Conservation (phyloP, 2,797 vertebrate species). For the Cichlasoma orientale region DNA sequence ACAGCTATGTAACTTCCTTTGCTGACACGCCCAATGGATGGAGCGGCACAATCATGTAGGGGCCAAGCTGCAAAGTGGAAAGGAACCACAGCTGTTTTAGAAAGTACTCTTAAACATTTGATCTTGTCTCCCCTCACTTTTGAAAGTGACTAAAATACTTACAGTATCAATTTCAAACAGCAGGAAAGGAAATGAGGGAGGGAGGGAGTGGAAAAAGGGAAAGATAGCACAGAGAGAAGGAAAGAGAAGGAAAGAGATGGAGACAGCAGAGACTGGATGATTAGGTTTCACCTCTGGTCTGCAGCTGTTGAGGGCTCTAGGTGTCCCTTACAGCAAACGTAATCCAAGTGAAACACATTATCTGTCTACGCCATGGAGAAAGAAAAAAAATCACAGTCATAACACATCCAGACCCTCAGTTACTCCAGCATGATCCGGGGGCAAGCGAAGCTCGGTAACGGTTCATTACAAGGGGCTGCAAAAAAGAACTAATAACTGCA, state of each 20-base stretch:
- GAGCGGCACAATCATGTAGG: slow-evolving; percentile 49
- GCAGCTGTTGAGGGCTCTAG: slow-evolving; percentile 71
- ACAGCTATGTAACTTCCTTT: slow-evolving; percentile 57
- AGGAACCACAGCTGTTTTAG: slow-evolving; percentile 67
- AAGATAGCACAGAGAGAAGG: slow-evolving; percentile 39
- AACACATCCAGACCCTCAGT: slow-evolving; percentile 62
- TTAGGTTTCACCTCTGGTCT: slow-evolving; percentile 65
- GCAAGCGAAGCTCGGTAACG: background rate
- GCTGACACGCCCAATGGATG: slow-evolving; percentile 41
- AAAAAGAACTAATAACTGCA: background rate
- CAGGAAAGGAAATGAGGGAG: slow-evolving; percentile 69
- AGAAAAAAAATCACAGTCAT: slow-evolving; percentile 63
- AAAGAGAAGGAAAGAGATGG: slow-evolving; percentile 39
- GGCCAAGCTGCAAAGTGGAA: slow-evolving; percentile 54
- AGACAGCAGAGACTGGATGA: slow-evolving; percentile 67
- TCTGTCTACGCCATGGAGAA: slow-evolving; percentile 50
- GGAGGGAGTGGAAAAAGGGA: slow-evolving; percentile 33
- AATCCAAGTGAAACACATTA: slow-evolving; percentile 75
- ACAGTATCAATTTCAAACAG: slow-evolving; percentile 76
- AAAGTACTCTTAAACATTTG: slow-evolving; percentile 60
- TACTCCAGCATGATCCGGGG: slow-evolving; percentile 30
- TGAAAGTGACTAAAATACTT: slow-evolving; percentile 64
- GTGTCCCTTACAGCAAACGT: slow-evolving; percentile 69
- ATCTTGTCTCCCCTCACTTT: slow-evolving; percentile 61
- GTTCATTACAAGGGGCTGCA: background rate